A percentile compares a stretch with the other conserved stretches of the same genome.
Evolutionary conservation across 2,113 vertebrate species (phyloP).

Genomic region (Periophthalmodon schlosseri): DNA sequence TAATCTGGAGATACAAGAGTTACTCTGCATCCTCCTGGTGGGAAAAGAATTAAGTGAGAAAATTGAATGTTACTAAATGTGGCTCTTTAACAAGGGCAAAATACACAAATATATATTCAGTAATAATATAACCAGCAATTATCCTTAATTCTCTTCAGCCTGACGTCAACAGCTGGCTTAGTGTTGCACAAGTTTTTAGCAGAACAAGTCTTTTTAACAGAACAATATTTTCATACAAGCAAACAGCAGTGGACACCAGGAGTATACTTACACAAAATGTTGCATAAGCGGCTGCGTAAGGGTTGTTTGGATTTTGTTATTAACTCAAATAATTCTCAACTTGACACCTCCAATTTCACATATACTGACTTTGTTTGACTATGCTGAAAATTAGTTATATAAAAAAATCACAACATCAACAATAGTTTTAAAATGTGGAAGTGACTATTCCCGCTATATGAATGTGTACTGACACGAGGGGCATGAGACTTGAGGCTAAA

Average conservation of each 20-base stretch:
- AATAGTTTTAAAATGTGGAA: conserved; percentile 19
- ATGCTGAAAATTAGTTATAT: conserved; percentile 4
- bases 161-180: neutral
- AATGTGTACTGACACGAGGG: conserved; percentile 46
- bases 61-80: neutral
- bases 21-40: neutral
- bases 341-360: neutral
- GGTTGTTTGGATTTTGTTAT: neutral
- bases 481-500: conserved; percentile 56
- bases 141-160: neutral
- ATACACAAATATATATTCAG: neutral
- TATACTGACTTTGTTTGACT: neutral
- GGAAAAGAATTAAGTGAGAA: neutral
- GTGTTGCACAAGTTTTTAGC: neutral
- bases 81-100: conserved; percentile 1
- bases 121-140: neutral
- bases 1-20: neutral
- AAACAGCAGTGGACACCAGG: conserved; percentile 3
- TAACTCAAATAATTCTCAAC: neutral
- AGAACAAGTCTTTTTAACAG: neutral
- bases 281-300: neutral
- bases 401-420: conserved; percentile 20
- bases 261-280: neutral
- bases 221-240: conserved; percentile 13
- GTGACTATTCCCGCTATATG: conserved; percentile 26